A percentile compares a stretch with the other conserved stretches of the same genome.
Conservation (phyloP, 2,113 vertebrate species). For the Steatornis caripensis region DNA sequence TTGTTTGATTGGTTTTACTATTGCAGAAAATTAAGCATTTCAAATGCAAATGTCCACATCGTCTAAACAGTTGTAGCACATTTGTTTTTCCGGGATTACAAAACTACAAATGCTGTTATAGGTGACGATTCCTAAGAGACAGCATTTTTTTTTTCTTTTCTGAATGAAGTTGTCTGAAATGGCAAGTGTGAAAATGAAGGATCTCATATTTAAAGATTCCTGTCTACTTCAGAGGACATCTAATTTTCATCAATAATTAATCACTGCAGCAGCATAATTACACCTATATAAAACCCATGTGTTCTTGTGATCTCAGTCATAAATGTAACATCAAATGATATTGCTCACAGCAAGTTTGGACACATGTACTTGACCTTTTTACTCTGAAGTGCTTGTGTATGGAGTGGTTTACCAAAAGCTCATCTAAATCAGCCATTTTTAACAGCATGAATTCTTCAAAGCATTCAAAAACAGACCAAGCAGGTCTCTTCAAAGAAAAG, state of each 20-base stretch:
- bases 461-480: neutral
- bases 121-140: neutral
- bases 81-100: neutral
- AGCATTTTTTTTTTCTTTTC: neutral
- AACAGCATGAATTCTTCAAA: neutral
- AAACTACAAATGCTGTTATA: neutral
- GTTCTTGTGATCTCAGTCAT: neutral
- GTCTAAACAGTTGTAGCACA: neutral
- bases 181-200: neutral
- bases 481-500: neutral
- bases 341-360: neutral
- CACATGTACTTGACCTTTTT: neutral
- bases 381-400: neutral
- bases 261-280: neutral
- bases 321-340: neutral
- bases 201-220: neutral
- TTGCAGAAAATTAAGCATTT: neutral
- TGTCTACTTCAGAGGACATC: neutral
- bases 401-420: neutral
- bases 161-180: neutral
- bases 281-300: neutral
- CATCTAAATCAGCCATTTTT: neutral
- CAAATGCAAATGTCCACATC: neutral
- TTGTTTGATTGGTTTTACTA: neutral
- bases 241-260: slow-evolving; percentile 7